Percentiles rank a stretch among this genome's conserved stretches.
phyloP scores from a whole-genome alignment of 2,797 vertebrate species.

The Lates japonicus region DNA sequence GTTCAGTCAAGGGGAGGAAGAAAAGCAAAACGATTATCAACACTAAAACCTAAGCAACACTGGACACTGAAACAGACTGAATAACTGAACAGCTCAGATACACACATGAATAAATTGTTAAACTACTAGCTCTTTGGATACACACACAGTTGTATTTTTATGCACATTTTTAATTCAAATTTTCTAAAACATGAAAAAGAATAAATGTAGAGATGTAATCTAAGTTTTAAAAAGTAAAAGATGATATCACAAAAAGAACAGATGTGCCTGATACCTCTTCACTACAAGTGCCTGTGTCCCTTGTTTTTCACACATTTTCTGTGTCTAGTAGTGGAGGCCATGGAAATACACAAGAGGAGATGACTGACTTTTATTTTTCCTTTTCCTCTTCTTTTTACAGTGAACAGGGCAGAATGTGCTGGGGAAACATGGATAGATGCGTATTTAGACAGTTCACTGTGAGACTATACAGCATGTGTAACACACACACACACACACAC shows the following conservation, averaged over 20 bases:
- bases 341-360: neutral
- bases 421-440: slow-evolving; percentile 20
- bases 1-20: slow-evolving; percentile 14
- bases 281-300: neutral
- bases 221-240: neutral
- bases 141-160: neutral
- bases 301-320: neutral
- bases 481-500: slow-evolving; percentile 10
- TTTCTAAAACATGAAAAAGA: neutral
- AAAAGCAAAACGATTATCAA: slow-evolving; percentile 2
- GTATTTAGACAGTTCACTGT: slow-evolving; percentile 41
- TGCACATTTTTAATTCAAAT: neutral
- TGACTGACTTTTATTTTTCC: neutral
- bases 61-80: neutral
- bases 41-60: neutral
- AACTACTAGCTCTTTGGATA: neutral
- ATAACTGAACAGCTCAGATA: neutral
- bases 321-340: neutral
- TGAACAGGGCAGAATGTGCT: slow-evolving; percentile 29
- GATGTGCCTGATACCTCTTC: neutral
- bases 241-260: neutral
- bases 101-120: neutral
- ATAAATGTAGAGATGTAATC: neutral
- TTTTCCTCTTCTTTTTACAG: neutral
- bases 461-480: slow-evolving; percentile 29